phyloP scores from a whole-genome alignment of 2,888 invertebrate species.

The Zele albiditarsus region DNA sequence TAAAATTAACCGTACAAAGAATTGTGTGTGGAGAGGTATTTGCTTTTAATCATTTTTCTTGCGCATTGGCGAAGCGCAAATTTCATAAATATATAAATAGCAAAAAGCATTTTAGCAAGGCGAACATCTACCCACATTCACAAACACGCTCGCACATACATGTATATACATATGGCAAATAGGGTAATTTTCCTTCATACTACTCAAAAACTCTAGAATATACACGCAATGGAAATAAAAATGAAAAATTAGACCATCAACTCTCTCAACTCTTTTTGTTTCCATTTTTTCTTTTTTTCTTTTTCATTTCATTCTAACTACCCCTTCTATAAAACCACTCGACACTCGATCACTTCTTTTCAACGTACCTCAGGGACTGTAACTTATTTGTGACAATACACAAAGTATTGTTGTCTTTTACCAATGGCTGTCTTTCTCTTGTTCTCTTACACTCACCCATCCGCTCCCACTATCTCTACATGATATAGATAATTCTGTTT shows the following conservation, averaged over 20 bases:
- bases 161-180: background rate
- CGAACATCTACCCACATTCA: background rate
- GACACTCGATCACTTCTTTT: conserved; percentile 47
- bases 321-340: background rate
- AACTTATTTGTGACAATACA: conserved; percentile 44
- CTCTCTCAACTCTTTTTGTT: conserved; percentile 8
- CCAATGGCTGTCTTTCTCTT: conserved; percentile 30
- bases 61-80: conserved; percentile 58
- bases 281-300: background rate
- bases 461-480: background rate
- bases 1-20: conserved; percentile 12
- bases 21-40: conserved; percentile 50
- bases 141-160: background rate
- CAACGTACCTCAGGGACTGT: conserved; percentile 31
- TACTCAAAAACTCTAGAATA: conserved; percentile 42
- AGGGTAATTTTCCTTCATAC: conserved; percentile 37
- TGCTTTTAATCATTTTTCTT: conserved; percentile 70
- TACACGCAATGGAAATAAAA: background rate
- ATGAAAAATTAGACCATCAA: conserved; percentile 49
- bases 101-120: conserved; percentile 59
- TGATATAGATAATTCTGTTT: background rate
- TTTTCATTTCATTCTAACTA: conserved; percentile 36
- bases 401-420: conserved; percentile 40
- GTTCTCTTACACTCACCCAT: background rate
- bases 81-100: conserved; percentile 71